These are phyloP conservation scores for Centropyge bicolor DNA, from an alignment of 2,797 vertebrate species.

Conservation along the genomic window DNA sequence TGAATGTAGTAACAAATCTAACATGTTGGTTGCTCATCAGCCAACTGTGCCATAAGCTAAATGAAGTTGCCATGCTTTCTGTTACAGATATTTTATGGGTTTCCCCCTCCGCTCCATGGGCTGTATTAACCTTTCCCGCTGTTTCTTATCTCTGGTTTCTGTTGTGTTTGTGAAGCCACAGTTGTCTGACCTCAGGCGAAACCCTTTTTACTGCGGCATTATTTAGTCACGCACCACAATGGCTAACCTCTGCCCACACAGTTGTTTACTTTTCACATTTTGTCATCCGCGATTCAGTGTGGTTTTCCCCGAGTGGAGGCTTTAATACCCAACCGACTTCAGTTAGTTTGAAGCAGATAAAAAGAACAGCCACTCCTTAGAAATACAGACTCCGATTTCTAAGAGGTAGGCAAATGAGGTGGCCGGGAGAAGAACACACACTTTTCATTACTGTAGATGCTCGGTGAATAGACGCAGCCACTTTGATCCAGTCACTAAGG, in stretches of 20 bases:
- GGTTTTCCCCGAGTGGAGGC: slow-evolving; percentile 59
- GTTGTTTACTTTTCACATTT: slow-evolving; percentile 63
- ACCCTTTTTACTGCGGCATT: slow-evolving; percentile 25
- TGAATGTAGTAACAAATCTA: not conserved
- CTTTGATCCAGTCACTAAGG: slow-evolving; percentile 36
- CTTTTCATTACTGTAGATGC: slow-evolving; percentile 31
- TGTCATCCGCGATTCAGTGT: slow-evolving; percentile 46
- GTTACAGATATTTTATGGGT: not conserved
- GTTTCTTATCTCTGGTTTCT: slow-evolving; percentile 34
- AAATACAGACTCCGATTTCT: slow-evolving; percentile 52
- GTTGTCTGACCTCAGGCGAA: slow-evolving; percentile 47
- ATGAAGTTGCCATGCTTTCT: slow-evolving; percentile 2
- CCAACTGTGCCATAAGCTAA: not conserved
- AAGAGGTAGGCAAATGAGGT: slow-evolving; percentile 66
- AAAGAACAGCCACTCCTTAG: slow-evolving; percentile 67
- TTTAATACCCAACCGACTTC: slow-evolving; percentile 80
- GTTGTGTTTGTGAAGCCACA: slow-evolving; percentile 13
- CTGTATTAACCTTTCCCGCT: not conserved
- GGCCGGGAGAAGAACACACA: slow-evolving; percentile 28
- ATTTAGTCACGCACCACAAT: slow-evolving; percentile 33
- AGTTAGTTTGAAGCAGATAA: slow-evolving; percentile 67
- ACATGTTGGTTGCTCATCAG: not conserved
- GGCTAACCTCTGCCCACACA: slow-evolving; percentile 41
- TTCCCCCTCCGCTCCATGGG: not conserved
- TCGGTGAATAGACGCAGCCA: slow-evolving; percentile 13